Base-by-base conservation (phyloP, 1,140 invertebrate species). In the Solenopsis fugax region DNA sequence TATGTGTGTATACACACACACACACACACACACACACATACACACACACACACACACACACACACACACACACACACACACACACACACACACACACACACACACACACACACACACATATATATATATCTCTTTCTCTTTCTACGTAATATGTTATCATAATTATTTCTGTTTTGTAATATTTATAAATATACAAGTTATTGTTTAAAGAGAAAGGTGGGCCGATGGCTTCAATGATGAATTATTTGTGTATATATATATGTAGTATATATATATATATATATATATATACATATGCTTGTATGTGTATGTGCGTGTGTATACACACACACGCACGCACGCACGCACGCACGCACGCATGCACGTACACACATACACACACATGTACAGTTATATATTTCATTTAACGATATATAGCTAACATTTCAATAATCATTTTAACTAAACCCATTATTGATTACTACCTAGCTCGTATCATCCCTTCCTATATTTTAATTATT, bases 131-230 rank as follows among this genome's bases (percentile, higher is more conserved):
- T 45, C 41, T 9, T 2, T 16, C 12, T 50, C n/a, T 56, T 2
- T 56, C n/a, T 92, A 67, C 90, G 85, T 91, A 89, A 93, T 93
- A 93, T 93, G 92, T 92, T 92, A 89, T 93, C 10, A 29, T 62
- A 72, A 86, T 93, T 92, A 92, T 91, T 94, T 91, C 89, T 90
- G 87, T 93, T 93, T 89, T 91, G 87, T 81, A 80, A 93, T 95
- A 95, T 95, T 94, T 95, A 95, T 94, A 94, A 95, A 95, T 94
- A 94, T 95, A 95, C 93, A 95, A 94, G 91, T 94, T 88, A 92
- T 93, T 91, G 89, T 92, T 92, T 92, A 89, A 94, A 93, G 92
- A 93, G 87, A 89, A 91, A 81, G n/a, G n/a, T 94, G 92, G 93
- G 91, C 92, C 92, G 93, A 90, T 89, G 91, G 91, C 89, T 93